Conservation (phyloP, 1,140 invertebrate species). For the Coptotermes formosanus region DNA sequence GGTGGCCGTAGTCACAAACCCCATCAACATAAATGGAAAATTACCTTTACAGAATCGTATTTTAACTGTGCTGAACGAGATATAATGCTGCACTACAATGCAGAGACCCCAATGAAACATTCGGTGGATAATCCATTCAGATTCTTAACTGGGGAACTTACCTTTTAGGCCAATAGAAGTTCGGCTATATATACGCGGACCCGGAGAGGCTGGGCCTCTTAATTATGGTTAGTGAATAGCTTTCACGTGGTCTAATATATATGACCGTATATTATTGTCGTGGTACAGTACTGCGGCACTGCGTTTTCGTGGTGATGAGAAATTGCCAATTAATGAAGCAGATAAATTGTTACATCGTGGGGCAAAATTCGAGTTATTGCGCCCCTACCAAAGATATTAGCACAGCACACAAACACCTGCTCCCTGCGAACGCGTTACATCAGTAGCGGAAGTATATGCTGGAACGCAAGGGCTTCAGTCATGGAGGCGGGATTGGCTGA, state of each 20-base stretch:
- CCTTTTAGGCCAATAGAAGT: background rate
- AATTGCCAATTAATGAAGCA: conserved; percentile 24
- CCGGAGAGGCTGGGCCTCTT: background rate
- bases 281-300: background rate
- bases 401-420: background rate
- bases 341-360: conserved; percentile 21
- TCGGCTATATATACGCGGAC: background rate
- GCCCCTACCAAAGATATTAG: background rate
- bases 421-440: background rate
- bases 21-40: background rate
- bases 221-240: background rate
- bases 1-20: background rate
- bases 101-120: background rate
- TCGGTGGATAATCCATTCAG: background rate
- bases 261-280: background rate
- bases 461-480: background rate
- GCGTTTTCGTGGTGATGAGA: background rate
- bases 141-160: background rate
- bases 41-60: background rate
- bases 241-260: background rate
- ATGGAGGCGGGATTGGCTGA: background rate
- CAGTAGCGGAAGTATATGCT: background rate
- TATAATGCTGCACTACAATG: background rate
- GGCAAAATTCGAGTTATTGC: background rate
- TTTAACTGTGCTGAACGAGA: background rate